Base-by-base conservation (phyloP, 1,140 invertebrate species). In the Orius insidiosus region DNA sequence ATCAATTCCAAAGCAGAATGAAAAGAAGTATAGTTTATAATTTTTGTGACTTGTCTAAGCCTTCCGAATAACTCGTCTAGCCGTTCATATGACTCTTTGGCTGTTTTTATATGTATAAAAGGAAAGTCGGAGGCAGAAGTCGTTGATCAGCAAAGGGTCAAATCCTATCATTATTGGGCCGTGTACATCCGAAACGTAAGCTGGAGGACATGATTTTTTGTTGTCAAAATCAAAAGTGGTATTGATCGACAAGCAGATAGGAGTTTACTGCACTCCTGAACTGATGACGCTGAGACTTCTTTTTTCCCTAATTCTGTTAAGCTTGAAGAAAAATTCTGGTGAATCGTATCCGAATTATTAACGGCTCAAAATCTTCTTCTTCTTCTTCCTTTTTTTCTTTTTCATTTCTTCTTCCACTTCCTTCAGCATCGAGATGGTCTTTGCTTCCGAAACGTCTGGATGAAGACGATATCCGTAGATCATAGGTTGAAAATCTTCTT, bases 111-210 rank as follows among this genome's bases (percentile, higher is more conserved):
- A 64, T 87, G 83, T 1, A 90, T 92, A 63, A 94, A 96, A 1
- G 94, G 70, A 98, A 98, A n/a, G 93, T 95, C 1, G 93, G 92
- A 33, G 93, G 93, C 19, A 96, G 66, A 24, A 95, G 68, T 52
- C 92, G 75, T 64, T 95, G 90, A 66, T 96, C 31, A 94, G 81
- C 60, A 92, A 75, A 14, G 92, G 88, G 59, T 96, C 89, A 67
- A 97, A 97, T 1, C 90, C 90, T 69, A 90, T 76, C 50, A 70
- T 68, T 32, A 51, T 56, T 6, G 49, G 46, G 13, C 49, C 49
- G 61, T 58, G 65, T 61, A 41, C 60, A 60, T 68, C 50, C 11
- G 46, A 47, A n/a, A 50, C 35, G 0, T 49, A 49, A 1, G 40
- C 15, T 30, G 71, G 71, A 8, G 65, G 64, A 42, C 72, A 70